Evolutionary conservation across 2,113 vertebrate species (phyloP).

Genomic region (Picathartes gymnocephalus): DNA sequence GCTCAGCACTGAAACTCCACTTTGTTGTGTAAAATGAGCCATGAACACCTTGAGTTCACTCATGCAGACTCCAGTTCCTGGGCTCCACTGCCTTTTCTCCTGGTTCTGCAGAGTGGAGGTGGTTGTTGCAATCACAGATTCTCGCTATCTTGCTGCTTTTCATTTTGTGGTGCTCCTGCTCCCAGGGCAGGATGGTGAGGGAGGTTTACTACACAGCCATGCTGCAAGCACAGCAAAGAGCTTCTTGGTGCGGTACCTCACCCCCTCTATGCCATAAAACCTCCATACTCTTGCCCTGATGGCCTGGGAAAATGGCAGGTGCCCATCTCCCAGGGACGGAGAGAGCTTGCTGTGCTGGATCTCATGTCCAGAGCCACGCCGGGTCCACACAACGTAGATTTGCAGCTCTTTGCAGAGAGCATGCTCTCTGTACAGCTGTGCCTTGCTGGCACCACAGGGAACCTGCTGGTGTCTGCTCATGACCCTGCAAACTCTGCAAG

Average conservation of each 20-base stretch:
- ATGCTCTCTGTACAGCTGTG: neutral
- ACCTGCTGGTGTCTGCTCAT: neutral
- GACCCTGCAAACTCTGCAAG: neutral
- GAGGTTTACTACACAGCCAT: neutral
- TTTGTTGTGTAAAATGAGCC: neutral
- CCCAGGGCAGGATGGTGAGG: neutral
- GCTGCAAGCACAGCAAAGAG: neutral
- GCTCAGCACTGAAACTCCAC: neutral
- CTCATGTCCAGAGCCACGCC: neutral
- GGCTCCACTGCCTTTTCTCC: neutral
- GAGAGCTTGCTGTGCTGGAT: neutral
- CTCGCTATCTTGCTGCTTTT: neutral
- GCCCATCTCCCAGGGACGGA: neutral
- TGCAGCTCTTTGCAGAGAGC: neutral
- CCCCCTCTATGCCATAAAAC: neutral
- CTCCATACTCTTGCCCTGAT: neutral
- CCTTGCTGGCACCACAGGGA: neutral
- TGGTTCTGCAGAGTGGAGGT: neutral
- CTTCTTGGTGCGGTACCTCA: neutral
- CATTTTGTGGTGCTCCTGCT: neutral
- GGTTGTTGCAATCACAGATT: neutral
- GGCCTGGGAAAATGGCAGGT: neutral
- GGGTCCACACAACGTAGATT: accelerated
- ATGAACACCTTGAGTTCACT: neutral
- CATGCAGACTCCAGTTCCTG: neutral